A percentile compares a stretch with the other conserved stretches of the same genome.
phyloP scores from a whole-genome alignment of 2,113 vertebrate genomes.

The Deroptyus accipitrinus region DNA sequence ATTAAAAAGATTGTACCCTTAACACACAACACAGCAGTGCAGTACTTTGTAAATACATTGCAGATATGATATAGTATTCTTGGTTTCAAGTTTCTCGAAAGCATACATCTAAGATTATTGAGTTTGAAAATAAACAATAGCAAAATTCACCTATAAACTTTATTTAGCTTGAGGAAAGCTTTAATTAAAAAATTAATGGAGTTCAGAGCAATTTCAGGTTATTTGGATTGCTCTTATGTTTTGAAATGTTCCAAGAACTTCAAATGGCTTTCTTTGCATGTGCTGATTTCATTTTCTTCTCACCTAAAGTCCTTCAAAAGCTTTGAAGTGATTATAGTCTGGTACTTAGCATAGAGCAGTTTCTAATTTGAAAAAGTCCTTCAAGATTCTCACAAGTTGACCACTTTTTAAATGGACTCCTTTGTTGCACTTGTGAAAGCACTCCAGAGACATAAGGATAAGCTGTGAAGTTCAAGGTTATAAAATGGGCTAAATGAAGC shows the following conservation, averaged over 20 bases:
- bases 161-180: not conserved
- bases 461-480: not conserved
- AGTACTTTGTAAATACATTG: not conserved
- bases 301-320: slow-evolving; percentile 45
- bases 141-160: not conserved
- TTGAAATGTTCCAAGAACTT: slow-evolving; percentile 37
- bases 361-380: slow-evolving; percentile 48
- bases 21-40: not conserved
- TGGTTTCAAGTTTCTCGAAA: not conserved
- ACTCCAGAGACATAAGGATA: not conserved
- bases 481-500: not conserved
- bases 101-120: not conserved
- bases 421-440: not conserved
- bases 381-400: not conserved
- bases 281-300: slow-evolving; percentile 23
- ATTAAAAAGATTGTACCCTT: not conserved
- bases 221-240: slow-evolving; percentile 33
- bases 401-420: not conserved
- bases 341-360: slow-evolving; percentile 2
- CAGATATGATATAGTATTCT: not conserved
- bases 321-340: slow-evolving; percentile 55
- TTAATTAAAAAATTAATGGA: not conserved
- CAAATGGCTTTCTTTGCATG: slow-evolving; percentile 9
- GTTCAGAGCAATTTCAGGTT: not conserved
- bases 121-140: not conserved